These are phyloP conservation scores for Aurelia sp. DNA, from an alignment of 30 jellyfish, hydroid and myxozoan genomes.

Conservation along the genomic window DNA sequence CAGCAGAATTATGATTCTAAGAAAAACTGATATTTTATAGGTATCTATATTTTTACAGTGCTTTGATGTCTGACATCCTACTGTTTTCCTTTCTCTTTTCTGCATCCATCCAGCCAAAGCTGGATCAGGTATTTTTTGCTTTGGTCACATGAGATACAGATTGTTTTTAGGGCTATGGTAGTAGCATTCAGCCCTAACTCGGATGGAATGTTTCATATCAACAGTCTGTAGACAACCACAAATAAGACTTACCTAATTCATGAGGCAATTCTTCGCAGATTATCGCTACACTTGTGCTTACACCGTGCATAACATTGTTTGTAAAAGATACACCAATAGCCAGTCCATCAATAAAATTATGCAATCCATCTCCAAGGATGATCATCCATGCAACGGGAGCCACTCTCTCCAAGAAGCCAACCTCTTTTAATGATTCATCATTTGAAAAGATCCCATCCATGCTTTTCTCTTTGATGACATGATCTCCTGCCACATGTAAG, in stretches of 20 bases:
- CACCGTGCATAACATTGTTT: constrained; percentile 51
- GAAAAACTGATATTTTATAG: no score
- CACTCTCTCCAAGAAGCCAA: constrained; percentile 41
- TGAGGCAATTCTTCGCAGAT: constrained; percentile 86
- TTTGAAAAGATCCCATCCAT: constrained; percentile 39
- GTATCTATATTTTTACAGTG: no score
- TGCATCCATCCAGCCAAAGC: no score
- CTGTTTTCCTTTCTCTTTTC: no score
- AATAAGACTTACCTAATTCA: constrained; percentile 68
- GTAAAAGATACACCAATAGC: constrained; percentile 87
- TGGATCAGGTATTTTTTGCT: no score
- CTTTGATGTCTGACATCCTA: no score
- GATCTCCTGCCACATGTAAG: constrained; percentile 77
- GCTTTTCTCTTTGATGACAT: constrained; percentile 30
- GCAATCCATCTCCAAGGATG: constrained; percentile 87
- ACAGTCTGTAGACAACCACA: no score
- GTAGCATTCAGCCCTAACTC: no score
- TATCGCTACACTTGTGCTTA: constrained; percentile 85
- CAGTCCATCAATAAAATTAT: constrained; percentile 86
- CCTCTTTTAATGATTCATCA: not conserved
- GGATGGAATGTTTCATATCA: no score
- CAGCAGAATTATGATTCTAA: no score
- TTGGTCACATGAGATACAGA: no score
- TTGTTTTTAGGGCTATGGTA: no score
- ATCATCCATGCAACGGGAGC: constrained; percentile 94